Base-by-base conservation (phyloP, 2,797 vertebrate genomes). In the Knipowitschia caucasica region DNA sequence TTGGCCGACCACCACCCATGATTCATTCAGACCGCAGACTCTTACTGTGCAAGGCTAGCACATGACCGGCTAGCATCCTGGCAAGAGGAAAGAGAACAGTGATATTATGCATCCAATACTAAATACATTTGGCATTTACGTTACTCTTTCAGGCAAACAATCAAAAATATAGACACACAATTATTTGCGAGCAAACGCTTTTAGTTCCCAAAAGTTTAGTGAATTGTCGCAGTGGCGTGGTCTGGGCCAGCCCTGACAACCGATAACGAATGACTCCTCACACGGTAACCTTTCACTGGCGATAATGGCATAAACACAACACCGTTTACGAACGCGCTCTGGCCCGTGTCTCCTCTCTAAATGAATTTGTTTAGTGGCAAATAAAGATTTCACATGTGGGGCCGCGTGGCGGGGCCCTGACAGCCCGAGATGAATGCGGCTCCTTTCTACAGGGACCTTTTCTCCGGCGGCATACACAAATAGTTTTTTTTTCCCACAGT, bases 401-500 rank as follows among this genome's bases (percentile, higher is more conserved):
- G 5, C 3, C 9, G 51, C 43, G n/a, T 38, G 17, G 5, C 34
- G 36, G 14, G 2, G 60, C 49, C 17, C 10, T 23, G 40, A 49
- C 50, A 43, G 25, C 23, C 14, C 17, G 18, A 55, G 39, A 67
- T 58, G 15, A 54, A 69, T 59, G 50, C 8, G 21, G 18, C 27
- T 64, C 47, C 29, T 56, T 72, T 50, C 20, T 27, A 17, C 44
- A 25, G 29, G 54, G 36, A 64, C 64, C 45, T 64, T 43, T 44
- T 61, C 45, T 65, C 36, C 42, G 25, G 15, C 23, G 35, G 56
- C 59, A 70, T 51, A 53, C 50, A 47, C 64, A 47, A 67, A 59
- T 23, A 53, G 64, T 50, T 72, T 2, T 56, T 73, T 65, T 75
- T 53, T 57, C 50, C 40, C 29, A 34, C 23, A 45, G 64, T 50